Evolutionary conservation across 2,888 invertebrate species (phyloP), one percentile per base, ranked within the genome.

Genomic region (Synanthedon vespiformis): DNA sequence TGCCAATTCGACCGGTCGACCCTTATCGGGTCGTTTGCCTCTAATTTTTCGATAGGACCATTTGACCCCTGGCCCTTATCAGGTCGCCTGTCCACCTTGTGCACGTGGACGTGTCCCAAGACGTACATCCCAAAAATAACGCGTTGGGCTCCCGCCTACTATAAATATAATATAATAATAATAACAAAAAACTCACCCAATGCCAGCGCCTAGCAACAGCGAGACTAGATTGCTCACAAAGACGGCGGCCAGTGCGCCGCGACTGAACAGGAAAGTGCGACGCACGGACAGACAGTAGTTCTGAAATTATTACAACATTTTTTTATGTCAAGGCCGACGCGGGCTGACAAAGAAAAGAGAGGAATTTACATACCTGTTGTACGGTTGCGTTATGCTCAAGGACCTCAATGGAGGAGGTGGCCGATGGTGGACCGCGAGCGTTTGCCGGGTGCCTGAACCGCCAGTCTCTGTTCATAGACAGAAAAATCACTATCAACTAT

Each of bases 181-280:
- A n/a, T 1, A 34, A 34, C 2, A 8, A 34, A 6, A 13, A 10
- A 62, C 88, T 88, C 77, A 96, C 95, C 97, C 97, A 65, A 98
- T 91, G 56, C 97, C 97, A 56, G 97, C 95, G 58, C 97, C 97
- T 57, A 98, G 88, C 61, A 98, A 84, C 57, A 98, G 88, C 5
- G 97, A 97, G 53, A 98, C 89, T 59, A 98, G 89, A 87, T 97
- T 98, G 61, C 96, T 95, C 67, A 98, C 89, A 63, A 98, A 90
- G 61, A 98, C 90, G 49, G 97, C 95, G 69, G 96, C 95, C 51
- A 97, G 84, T 52, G 97, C 95, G 84, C 96, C 95, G 74, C 94
- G 93, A 52, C 95, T 95, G 85, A 96, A 96, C 62, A 96, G 89
- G 58, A 94, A 94, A 55, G 92, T 91, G 73, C 86, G 86, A 0